A percentile compares a stretch with the other conserved stretches of the same genome.
Evolutionary conservation across 2,113 vertebrate species (phyloP).

Genomic region (Serinus canaria): DNA sequence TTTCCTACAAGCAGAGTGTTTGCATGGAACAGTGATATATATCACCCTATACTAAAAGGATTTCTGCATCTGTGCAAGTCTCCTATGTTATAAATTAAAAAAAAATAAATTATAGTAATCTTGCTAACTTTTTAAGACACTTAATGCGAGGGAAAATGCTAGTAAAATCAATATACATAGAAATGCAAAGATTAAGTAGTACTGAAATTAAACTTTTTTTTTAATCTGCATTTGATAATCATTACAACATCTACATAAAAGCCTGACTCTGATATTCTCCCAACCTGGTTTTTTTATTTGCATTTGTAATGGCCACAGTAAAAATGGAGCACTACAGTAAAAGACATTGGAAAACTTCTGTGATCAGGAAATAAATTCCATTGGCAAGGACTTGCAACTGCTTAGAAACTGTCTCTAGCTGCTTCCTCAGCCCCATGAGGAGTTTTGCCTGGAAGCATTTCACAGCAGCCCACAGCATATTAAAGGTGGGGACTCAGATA

Average conservation of each 20-base stretch:
- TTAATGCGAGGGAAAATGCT: not conserved
- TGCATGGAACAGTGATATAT: not conserved
- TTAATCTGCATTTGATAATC: not conserved
- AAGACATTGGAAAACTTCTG: not conserved
- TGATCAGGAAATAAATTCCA: not conserved
- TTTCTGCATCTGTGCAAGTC: not conserved
- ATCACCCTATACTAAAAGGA: not conserved
- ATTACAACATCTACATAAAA: not conserved
- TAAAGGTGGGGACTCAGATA: not conserved
- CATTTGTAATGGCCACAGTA: fast-evolving
- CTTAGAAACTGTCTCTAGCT: not conserved
- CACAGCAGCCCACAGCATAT: not conserved
- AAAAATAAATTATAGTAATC: not conserved
- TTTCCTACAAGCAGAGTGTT: not conserved
- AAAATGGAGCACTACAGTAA: not conserved
- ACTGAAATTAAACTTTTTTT: not conserved
- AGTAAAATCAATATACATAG: not conserved
- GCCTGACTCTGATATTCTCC: not conserved
- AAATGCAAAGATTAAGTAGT: not conserved
- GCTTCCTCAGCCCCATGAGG: not conserved
- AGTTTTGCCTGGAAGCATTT: not conserved
- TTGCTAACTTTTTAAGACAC: not conserved
- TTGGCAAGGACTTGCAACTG: not conserved
- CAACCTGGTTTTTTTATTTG: not conserved
- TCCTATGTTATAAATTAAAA: not conserved